Base-by-base conservation (phyloP, 2,797 vertebrate genomes). In the Smutsia temminckii region DNA sequence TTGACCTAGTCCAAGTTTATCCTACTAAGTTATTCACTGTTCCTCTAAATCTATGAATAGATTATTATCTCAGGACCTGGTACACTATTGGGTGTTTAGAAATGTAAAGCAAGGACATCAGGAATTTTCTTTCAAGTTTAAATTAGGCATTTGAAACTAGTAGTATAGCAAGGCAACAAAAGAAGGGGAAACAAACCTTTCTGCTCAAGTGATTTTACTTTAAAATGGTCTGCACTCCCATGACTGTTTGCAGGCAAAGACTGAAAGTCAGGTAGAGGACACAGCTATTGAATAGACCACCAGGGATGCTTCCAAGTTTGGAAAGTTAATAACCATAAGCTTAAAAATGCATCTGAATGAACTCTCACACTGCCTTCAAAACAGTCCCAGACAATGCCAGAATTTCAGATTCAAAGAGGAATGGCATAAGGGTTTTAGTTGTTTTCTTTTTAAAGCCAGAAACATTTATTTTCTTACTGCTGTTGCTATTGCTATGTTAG, bases 191-290 rank as follows among this genome's bases (percentile, higher is more conserved):
- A 91, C 40, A 85, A 98, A 96, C 80, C 94, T 81, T 95, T 97
- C 46, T 89, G 95, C 79, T 92, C 96, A 96, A 94, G 85, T 97
- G 97, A 98, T 98, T 97, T 97, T 96, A 97, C 97, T 97, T 95
- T 98, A 94, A 97, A 98, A 98, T 98, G 91, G 87, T 95, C 98
- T 97, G 66, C 92, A 63, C 93, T 97, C 95, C 85, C 89, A 75
- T 79, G 81, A 96, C 92, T 98, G 92, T 98, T 95, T 97, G 97
- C 84, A 97, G 89, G 0, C 1, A 95, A 92, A 89, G 87, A 96
- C 6, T 97, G 95, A 98, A 98, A 98, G 98, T 98, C 98, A 97
- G 87, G 79, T 96, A 96, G 96, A 98, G 97, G 97, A 97, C 97
- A 98, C 7, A 93, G 77, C 42, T 94, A 96, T 95, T 96, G 97